Base-by-base conservation (phyloP, 1,140 invertebrate genomes). In the Pogonognathellus flavescens region DNA sequence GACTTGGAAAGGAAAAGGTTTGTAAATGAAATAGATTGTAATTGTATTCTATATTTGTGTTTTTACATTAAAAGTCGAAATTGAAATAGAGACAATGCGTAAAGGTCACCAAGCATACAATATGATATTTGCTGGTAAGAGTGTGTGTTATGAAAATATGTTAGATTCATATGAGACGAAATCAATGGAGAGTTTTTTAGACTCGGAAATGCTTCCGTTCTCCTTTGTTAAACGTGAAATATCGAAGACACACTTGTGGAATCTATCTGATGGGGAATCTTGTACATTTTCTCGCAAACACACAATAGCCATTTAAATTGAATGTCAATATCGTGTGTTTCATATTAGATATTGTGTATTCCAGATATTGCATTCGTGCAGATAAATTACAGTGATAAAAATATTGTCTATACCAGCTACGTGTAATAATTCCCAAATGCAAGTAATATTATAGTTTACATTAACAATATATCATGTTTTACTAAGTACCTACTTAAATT, bases 201-300 rank as follows among this genome's bases (percentile, higher is more conserved):
- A 66, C 20, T 8, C 62, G 62, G 62, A 66, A 66, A 25, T 25
- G 62, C 25, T 66, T 66, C 62, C 62, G 62, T 31, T 66, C 20
- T 9, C 20, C 62, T 66, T 66, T 66, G 62, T 66, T 66, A 66
- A 25, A 25, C 14, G 6, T 14, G 25, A 66, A 13, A 8, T 25
- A 31, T 31, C 25, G 7, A 66, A 25, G 20, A 14, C 25, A 1
- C 22, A 66, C 25, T 66, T 66, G 14, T 20, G 7, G 14, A 11
- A 31, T 66, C 31, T 41, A 66, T 66, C 62, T 66, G 10, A 66
- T 66, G 7, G 22, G 20, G 10, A 66, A 66, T 66, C 62, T 25
- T 11, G 22, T 11, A 13, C 25, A 6, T 31, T 66, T 66, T 25
- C 25, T 13, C n/a, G 9, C 5, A 31, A 22, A 31, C 20, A 66